Conservation (phyloP, 2,113 vertebrate genomes). For the Cyphomyrus discorhynchus region DNA sequence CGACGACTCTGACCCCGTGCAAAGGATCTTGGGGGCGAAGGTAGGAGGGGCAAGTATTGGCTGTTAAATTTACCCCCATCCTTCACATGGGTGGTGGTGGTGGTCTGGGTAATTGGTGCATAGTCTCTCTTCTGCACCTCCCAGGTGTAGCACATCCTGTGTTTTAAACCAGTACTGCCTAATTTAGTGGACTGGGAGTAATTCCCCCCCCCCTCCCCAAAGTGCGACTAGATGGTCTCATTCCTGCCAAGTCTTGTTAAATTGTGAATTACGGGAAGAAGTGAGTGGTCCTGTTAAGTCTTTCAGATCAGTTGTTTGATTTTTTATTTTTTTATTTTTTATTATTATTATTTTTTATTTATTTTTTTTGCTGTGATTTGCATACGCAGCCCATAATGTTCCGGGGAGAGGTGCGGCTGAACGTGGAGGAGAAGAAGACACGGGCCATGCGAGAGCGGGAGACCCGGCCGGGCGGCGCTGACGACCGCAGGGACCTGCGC, state of each 20-base stretch:
- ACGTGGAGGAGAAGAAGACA: conserved; percentile 97
- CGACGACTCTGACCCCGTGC: conserved; percentile 91
- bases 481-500: conserved; percentile 79
- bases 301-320: background rate
- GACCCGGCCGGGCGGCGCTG: conserved; percentile 62
- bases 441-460: conserved; percentile 86
- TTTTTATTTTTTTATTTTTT: no score
- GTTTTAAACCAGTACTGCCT: background rate
- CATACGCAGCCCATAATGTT: conserved; percentile 89
- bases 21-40: conserved; percentile 93
- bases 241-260: background rate
- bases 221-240: background rate
- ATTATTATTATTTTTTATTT: no score
- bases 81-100: background rate
- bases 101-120: background rate
- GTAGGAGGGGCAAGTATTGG: conserved; percentile 69
- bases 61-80: conserved; percentile 46
- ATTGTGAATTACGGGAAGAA: background rate
- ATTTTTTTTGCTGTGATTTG: background rate
- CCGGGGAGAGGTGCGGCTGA: conserved; percentile 90
- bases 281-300: background rate
- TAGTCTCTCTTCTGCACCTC: background rate
- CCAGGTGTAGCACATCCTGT: background rate
- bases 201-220: no score
- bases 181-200: background rate